phyloP scores from a whole-genome alignment of 2,797 vertebrate species.

The Enteromius radiatus region DNA sequence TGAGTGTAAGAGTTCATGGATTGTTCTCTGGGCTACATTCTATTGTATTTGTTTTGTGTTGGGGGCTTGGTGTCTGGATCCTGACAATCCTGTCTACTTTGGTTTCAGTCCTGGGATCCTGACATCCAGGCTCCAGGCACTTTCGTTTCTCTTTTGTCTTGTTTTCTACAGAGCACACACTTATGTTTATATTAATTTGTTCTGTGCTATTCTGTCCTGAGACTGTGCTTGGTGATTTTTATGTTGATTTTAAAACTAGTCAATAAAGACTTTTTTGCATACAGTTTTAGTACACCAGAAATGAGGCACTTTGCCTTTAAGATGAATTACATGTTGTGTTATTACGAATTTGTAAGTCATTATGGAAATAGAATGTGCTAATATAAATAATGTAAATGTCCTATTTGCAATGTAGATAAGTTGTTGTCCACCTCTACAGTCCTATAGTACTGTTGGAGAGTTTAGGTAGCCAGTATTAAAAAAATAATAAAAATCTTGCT shows the following conservation, averaged over 20 bases:
- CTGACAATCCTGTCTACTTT: background rate
- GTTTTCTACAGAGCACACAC: background rate
- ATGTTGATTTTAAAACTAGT: background rate
- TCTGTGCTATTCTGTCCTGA: background rate
- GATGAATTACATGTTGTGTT: background rate
- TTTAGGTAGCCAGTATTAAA: background rate
- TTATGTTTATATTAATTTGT: background rate
- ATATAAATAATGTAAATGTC: conserved; percentile 13
- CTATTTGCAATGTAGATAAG: conserved; percentile 5
- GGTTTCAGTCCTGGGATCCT: background rate
- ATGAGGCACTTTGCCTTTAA: background rate
- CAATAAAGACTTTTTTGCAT: background rate
- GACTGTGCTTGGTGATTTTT: background rate
- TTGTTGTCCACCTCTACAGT: background rate
- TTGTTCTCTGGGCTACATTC: background rate
- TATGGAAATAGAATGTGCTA: background rate
- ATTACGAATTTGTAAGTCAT: background rate
- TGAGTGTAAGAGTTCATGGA: background rate
- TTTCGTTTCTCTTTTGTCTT: background rate
- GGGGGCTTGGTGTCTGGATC: background rate
- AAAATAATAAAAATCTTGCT: background rate
- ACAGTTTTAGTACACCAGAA: background rate
- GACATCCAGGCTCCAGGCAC: background rate
- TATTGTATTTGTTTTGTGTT: background rate
- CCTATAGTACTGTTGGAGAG: background rate